Base-by-base conservation (phyloP, 35 echinoderm and acorn worm genomes). In the Ophiothrix spiculata region DNA sequence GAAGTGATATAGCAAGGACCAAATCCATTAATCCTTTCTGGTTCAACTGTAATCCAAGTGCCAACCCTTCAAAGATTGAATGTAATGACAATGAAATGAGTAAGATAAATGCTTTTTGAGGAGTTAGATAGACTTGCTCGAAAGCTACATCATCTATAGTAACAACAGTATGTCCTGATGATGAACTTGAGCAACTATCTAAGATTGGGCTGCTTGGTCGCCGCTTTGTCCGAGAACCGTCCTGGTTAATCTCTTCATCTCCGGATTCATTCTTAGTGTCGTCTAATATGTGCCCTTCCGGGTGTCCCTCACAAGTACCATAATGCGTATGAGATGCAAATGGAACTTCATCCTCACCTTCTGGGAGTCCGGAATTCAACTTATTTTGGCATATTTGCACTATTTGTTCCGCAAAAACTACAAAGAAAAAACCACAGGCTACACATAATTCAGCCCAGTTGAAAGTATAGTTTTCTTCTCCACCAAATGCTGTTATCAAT, bases 11-110 rank as follows among this genome's bases (percentile, higher is more conserved):
- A 29, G 95, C 95, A 6, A 97, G 88, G 33, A 97, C 83, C 29
- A 97, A 56, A 60, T 97, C 95, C 23, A 92, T 37, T 12, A 86
- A 83, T 31, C 81, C 95, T 29, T 56, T 74, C 16, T 39, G 38
- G 0, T 40, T 87, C 15, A 87, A 35, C 77, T 97, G 95, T 29
- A 97, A 81, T n/a, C 95, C 95, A 32, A 97, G 40, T 13, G 95
- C 91, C 4, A 97, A 42, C 1, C 95, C 95, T 88, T 97, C 95
- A 39, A 97, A 88, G 15, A 97, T 49, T 0, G 91, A 90, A 78
- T 97, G 95, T 19, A 97, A 54, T 6, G 91, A 91, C 15, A 97
- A 82, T 13, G 95, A 89, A 31, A 93, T 37, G 3, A 93, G 85
- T 45, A 97, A 85, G 19, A 97, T 46, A 41, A 80, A 40, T 14